phyloP scores from a whole-genome alignment of 2,888 invertebrate species.

The Melanostoma scalare region DNA sequence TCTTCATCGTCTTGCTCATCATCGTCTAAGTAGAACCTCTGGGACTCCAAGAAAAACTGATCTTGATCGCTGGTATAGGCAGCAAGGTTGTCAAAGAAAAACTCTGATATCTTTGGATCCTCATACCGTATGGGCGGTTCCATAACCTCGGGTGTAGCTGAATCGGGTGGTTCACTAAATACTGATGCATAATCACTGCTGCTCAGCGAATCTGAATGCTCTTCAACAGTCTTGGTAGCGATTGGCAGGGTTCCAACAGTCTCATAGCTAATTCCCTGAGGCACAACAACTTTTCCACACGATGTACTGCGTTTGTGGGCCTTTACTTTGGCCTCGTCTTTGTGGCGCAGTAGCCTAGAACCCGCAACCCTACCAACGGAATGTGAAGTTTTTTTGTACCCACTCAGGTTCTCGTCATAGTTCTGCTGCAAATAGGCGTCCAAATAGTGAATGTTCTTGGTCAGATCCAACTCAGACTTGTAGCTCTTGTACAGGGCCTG shows the following conservation, averaged over 20 bases:
- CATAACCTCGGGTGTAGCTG: slow-evolving; percentile 16
- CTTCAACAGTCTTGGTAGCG: slow-evolving; percentile 74
- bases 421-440: slow-evolving; percentile 82
- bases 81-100: slow-evolving; percentile 78
- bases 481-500: slow-evolving; percentile 81
- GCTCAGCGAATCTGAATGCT: slow-evolving; percentile 80
- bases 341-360: slow-evolving; percentile 73
- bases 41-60: slow-evolving; percentile 62
- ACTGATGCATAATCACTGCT: slow-evolving; percentile 82
- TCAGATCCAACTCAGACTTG: slow-evolving; percentile 81
- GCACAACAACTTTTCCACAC: slow-evolving; percentile 74
- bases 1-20: slow-evolving; percentile 74
- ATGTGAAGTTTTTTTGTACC: slow-evolving; percentile 77
- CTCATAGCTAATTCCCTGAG: slow-evolving; percentile 76
- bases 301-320: slow-evolving; percentile 79
- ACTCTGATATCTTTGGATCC: slow-evolving; percentile 80
- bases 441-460: slow-evolving; percentile 81
- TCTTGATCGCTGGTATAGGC: slow-evolving; percentile 61
- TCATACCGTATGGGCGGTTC: slow-evolving; percentile 76
- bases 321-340: slow-evolving; percentile 36
- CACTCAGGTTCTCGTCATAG: slow-evolving; percentile 79
- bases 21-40: slow-evolving; percentile 64
- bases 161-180: slow-evolving; percentile 77
- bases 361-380: slow-evolving; percentile 78
- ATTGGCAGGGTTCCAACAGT: slow-evolving; percentile 77